These are phyloP conservation scores for Promerops cafer DNA, from an alignment of 2,113 vertebrate species.

Conservation along the genomic window DNA sequence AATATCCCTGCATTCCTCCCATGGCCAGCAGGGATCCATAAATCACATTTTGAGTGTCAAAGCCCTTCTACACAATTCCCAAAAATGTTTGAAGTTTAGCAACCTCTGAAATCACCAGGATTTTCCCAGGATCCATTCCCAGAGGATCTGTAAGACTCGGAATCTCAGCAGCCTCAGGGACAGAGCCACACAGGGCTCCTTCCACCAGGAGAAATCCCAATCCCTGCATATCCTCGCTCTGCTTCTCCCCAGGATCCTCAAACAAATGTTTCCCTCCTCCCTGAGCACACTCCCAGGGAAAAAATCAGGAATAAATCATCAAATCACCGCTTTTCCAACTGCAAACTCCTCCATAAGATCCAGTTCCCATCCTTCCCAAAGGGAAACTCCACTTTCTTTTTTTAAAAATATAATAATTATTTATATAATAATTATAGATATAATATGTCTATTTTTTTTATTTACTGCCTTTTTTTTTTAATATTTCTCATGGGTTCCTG, in stretches of 20 bases:
- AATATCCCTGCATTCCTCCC: neutral
- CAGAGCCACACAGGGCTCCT: neutral
- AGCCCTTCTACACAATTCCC: neutral
- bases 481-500: neutral
- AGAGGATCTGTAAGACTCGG: neutral
- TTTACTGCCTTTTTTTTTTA: neutral
- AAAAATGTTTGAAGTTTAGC: neutral
- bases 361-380: neutral
- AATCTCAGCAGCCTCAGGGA: neutral
- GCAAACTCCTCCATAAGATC: neutral
- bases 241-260: neutral
- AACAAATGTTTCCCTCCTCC: accelerated
- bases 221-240: accelerated
- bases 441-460: neutral
- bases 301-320: neutral
- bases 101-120: neutral
- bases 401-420: neutral
- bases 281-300: neutral
- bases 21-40: neutral
- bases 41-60: neutral
- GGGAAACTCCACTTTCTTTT: neutral
- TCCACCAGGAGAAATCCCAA: neutral
- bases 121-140: neutral
- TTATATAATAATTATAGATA: neutral
- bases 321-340: neutral